Base-by-base conservation (phyloP, 2,797 vertebrate genomes). In the Percopsis omiscomaycus region DNA sequence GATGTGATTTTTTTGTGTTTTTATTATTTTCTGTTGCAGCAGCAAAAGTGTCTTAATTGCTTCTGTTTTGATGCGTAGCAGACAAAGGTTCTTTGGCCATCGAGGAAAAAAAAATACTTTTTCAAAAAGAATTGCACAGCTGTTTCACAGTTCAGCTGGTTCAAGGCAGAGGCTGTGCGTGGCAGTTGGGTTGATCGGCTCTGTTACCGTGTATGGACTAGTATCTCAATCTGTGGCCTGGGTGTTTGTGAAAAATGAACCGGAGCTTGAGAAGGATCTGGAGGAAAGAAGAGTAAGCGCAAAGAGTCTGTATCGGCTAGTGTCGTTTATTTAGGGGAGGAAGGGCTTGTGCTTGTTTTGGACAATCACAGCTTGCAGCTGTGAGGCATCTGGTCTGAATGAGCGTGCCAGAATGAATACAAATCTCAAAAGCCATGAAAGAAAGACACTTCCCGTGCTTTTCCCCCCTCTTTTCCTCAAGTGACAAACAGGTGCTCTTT, bases 401-500 rank as follows among this genome's bases (percentile, higher is more conserved):
- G 82, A 83, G 66, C 77, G 58, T 48, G 65, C 67, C 64, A 76
- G 79, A 85, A 80, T 84, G 80, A 83, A 84, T 82, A 68, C 81
- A 89, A 82, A 84, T 73, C 74, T 79, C 65, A 72, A 88, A 86
- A 82, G 74, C 71, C 71, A 48, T 78, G 74, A 82, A 79, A 73
- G 66, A 81, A 81, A 82, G 84, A 83, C 79, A 75, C 84, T 81
- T 81, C 88, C 84, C 71, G 61, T 68, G 58, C 52, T 61, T 71
- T 54, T 56, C 32, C 10, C 30, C 54, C 29, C 30, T 49, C 42
- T 42, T 30, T 61, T 16, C 13, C 73, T 75, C 69, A 74, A 80
- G 79, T 86, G 83, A 85, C 80, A 81, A 88, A 89, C 88, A 90
- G 89, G 88, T 90, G 88, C 59, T 52, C 83, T 79, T 87, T 89